These are phyloP conservation scores for Sciurus niger DNA, from an alignment of 2,113 vertebrate genomes.

Conservation along the genomic window DNA sequence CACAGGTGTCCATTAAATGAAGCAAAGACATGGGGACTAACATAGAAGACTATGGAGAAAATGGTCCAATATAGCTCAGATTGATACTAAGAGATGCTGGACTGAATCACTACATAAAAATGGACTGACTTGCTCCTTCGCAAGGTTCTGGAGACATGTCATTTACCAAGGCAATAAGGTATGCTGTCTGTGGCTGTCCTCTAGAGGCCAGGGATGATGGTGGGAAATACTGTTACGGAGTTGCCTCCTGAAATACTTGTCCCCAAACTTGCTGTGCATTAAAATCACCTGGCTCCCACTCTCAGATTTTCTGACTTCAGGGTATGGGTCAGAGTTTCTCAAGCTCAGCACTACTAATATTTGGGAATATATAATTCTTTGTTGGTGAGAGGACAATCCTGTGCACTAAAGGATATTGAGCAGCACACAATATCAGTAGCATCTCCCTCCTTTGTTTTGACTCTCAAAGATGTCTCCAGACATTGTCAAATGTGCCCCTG, in stretches of 20 bases:
- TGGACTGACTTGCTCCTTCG: background rate
- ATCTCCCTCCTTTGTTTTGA: background rate
- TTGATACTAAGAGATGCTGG: background rate
- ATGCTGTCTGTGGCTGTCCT: background rate
- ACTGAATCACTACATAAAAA: background rate
- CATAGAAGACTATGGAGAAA: background rate
- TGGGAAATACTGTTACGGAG: background rate
- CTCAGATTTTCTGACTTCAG: background rate
- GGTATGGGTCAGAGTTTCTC: no score
- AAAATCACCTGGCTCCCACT: background rate
- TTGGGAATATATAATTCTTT: no score
- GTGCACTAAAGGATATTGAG: background rate
- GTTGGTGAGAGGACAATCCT: background rate
- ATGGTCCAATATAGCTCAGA: background rate
- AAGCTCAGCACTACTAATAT: no score
- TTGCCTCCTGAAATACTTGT: background rate
- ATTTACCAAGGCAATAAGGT: background rate
- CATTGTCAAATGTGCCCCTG: no score
- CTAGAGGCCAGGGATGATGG: background rate
- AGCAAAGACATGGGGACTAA: background rate
- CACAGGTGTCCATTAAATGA: background rate
- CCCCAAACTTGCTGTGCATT: background rate
- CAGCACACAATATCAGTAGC: background rate
- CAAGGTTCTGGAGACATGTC: background rate
- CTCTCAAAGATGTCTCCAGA: background rate